These are phyloP conservation scores for Diarsia brunnea DNA, from an alignment of 2,888 invertebrate species.

Conservation along the genomic window DNA sequence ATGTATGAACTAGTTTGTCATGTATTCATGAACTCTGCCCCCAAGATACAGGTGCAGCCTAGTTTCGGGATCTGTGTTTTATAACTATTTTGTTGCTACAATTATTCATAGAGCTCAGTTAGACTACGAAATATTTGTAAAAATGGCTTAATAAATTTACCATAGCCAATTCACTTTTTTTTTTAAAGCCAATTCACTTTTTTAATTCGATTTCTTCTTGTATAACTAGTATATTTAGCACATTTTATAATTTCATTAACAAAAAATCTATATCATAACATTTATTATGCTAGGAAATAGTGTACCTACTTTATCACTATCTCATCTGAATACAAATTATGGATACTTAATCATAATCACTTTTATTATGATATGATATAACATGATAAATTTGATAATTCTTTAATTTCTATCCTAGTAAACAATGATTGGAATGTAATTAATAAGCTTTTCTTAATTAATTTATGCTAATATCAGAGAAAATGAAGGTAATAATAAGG, in stretches of 20 bases:
- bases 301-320: slow-evolving; percentile 20
- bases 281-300: neutral
- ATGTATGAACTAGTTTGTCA: too few relatives aligned
- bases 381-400: slow-evolving; percentile 39
- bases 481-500: slow-evolving; percentile 1
- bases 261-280: neutral
- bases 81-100: too few relatives aligned
- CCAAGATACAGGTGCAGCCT: too few relatives aligned
- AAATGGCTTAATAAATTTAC: too few relatives aligned
- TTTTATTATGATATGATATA: slow-evolving; percentile 38
- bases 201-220: too few relatives aligned
- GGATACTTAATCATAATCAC: slow-evolving; percentile 22
- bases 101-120: too few relatives aligned
- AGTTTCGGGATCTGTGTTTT: too few relatives aligned
- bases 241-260: neutral
- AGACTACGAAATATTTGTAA: too few relatives aligned
- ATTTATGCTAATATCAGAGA: neutral
- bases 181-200: too few relatives aligned
- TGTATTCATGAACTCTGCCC: too few relatives aligned
- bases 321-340: slow-evolving; percentile 35
- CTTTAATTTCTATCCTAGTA: neutral
- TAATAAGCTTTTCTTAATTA: neutral
- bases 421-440: slow-evolving; percentile 19
- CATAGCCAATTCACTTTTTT: too few relatives aligned
- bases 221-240: too few relatives aligned